Base-by-base conservation (phyloP, 2,797 vertebrate genomes). In the Aulostomus chinensis region DNA sequence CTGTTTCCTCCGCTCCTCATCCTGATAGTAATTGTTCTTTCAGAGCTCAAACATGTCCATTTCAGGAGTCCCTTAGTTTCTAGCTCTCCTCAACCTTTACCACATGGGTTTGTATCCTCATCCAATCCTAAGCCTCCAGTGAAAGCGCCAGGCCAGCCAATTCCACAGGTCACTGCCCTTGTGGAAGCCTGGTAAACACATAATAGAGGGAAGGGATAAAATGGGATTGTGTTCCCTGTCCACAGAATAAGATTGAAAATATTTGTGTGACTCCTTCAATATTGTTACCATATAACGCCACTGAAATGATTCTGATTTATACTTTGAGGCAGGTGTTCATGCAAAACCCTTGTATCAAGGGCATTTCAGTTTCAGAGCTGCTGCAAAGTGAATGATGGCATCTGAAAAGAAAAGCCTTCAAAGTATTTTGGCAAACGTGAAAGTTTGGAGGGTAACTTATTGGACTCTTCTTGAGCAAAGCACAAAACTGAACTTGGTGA, bases 161-260 rank as follows among this genome's bases (percentile, higher is more conserved):
- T 82, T 77, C 75, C 57, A 73, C 62, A 77, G 68, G 62, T 79
- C 74, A 83, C 32, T 72, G 63, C 60, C 26, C 34, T 10, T 12
- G 41, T 51, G 58, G 43, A 49, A 18, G 36, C 39, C 56, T 56
- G 45, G 41, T 65, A 60, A 70, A 66, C 52, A 45, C 12, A 25
- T 54, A 37, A 58, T 46, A 31, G 54, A 58, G 14, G 16, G 4
- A 17, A 20, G 40, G 21, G 46, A 53, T 59, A 50, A 58, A 47
- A 31, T 54, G 35, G 45, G 55, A 64, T 58, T 71, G 43, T 75
- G 22, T 42, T 54, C 50, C 58, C 45, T 50, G 31, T 52, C 26
- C 46, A 24, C 60, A 68, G 38, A 66, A 45, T 56, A 49, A 18
- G 3, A 29, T 24, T 37, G 26, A 40, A 53, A 12, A 25, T 15